Evolutionary conservation across 2,797 vertebrate species (phyloP), one percentile per base, ranked within the genome.

Genomic region (Prionace glauca): DNA sequence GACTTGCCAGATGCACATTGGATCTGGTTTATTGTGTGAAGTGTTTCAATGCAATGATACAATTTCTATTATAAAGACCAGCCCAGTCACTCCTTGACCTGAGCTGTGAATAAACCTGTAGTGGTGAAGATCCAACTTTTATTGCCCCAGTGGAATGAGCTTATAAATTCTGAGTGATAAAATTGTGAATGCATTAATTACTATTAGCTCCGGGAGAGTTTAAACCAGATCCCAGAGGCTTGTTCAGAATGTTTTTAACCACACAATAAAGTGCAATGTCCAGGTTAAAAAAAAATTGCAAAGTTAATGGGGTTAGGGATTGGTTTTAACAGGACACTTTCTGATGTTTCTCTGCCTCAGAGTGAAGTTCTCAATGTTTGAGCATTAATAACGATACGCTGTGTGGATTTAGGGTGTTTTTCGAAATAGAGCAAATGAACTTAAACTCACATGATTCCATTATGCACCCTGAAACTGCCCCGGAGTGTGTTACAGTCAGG

Each of bases 151-250:
- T 90, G 56, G 56, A 90, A 60, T 20, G 12, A n/a, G 56, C 56
- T 90, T n/a, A 90, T 62, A 90, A 45, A 3, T 62, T 62, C 56
- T 62, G 50, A 90, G 87, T 90, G 87, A 90, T 90, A 62, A 90
- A 90, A 29, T 62, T 90, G 87, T 9, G 50, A 88, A 29, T 60
- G 50, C 60, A 11, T 29, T 88, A 88, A 11, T 29, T 88, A 88
- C 16, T 62, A 12, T 60, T 16, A 32, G 14, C 14, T 62, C 56
- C 16, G 3, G 56, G 56, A 62, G 87, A 62, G 56, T 18, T n/a
- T 62, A 90, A 90, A 62, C 18, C 87, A 62, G 16, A n/a, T n/a
- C 56, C 56, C 26, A 62, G 29, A n/a, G 29, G 32, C 8, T 29
- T 77, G 18, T 56, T 90, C n/a, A 62, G 20, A 16, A 29, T 62